Evolutionary conservation across 2,797 vertebrate genomes (phyloP).

Genomic region (Macroramphosus scolopax): DNA sequence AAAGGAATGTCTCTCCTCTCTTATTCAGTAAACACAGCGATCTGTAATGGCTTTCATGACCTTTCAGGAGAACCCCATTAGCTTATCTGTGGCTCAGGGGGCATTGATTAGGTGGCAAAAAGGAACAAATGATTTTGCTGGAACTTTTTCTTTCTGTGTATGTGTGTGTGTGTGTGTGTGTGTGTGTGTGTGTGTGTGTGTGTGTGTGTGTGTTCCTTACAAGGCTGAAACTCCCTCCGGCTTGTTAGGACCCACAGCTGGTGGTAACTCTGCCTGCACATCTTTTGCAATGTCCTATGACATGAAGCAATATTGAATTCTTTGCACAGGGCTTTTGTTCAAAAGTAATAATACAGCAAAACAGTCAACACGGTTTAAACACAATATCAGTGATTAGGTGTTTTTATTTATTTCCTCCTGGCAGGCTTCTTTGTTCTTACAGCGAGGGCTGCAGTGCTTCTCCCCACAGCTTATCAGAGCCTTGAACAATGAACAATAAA

Average conservation of each 20-base stretch:
- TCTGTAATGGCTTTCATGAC: slow-evolving; percentile 57
- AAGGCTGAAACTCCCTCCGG: slow-evolving; percentile 44
- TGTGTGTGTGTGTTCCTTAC: slow-evolving; percentile 47
- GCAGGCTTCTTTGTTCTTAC: too few species aligned
- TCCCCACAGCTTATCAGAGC: too few species aligned
- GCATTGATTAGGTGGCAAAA: slow-evolving; percentile 74
- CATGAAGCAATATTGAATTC: slow-evolving; percentile 48
- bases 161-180: too few species aligned
- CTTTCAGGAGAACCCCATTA: slow-evolving; percentile 55
- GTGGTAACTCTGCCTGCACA: slow-evolving; percentile 24
- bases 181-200: too few species aligned
- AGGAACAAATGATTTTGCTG: slow-evolving; percentile 71
- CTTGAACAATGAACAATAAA: too few species aligned
- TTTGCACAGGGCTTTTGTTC: slow-evolving; percentile 43
- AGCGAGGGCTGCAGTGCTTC: too few species aligned
- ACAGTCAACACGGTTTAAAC: slow-evolving; percentile 40
- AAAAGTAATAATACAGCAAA: slow-evolving; percentile 20
- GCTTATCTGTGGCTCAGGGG: slow-evolving; percentile 64
- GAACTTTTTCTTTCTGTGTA: slow-evolving; percentile 35
- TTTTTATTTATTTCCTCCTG: too few species aligned
- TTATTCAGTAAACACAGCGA: slow-evolving; percentile 55
- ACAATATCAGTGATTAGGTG: slow-evolving; percentile 26
- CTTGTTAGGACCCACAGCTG: slow-evolving; percentile 27
- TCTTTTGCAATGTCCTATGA: slow-evolving; percentile 39
- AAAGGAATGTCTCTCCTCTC: slow-evolving; percentile 28